Evolutionary conservation across 2,797 vertebrate species (phyloP), one percentile per base, ranked within the genome.

Genomic region (Loris lydekkerianus): DNA sequence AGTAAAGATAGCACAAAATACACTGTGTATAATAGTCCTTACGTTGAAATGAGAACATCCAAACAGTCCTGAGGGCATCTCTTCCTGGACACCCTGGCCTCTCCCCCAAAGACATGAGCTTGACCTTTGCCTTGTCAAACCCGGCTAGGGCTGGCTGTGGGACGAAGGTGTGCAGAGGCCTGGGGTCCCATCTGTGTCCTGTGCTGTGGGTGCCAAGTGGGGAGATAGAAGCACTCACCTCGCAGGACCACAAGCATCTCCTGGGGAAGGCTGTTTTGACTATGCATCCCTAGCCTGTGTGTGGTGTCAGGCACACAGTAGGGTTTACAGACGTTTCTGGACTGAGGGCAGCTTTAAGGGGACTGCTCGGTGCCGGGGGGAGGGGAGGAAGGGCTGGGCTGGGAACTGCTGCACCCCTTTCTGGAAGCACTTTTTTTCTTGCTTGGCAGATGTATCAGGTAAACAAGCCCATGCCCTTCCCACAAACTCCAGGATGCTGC

Each of bases 281-380:
- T 11, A 14, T 15, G 21, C 14, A 7, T 17, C 56, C 29, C 13
- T 40, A 43, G 69, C 10, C 23, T n/a, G 17, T 9, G 23, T 11
- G 27, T 37, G 0, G 13, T 1, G 2, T 53, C 49, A 46, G 78
- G 69, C 5, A 5, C 9, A 4, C 0, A 27, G 49, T 5, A 69
- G 75, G 67, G 65, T 49, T 80, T 29, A 60, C 31, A 37, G 21
- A 18, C 53, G 34, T 63, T 86, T 87, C 76, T n/a, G 18, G 34
- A 18, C 40, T 65, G 40, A 46, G 2, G 82, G 21, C 15, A 70
- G 61, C 56, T 72, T 60, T 29, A 14, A 85, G 40, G n/a, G 21
- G 49, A 61, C 69, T 34, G 17, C 61, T 76, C 7, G 8, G 92
- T 69, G 87, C 53, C 37, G 29, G 0, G 58, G 65, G 40, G 76